phyloP scores from a whole-genome alignment of 2,797 vertebrate genomes.

The Halcyon smyrnensis region DNA sequence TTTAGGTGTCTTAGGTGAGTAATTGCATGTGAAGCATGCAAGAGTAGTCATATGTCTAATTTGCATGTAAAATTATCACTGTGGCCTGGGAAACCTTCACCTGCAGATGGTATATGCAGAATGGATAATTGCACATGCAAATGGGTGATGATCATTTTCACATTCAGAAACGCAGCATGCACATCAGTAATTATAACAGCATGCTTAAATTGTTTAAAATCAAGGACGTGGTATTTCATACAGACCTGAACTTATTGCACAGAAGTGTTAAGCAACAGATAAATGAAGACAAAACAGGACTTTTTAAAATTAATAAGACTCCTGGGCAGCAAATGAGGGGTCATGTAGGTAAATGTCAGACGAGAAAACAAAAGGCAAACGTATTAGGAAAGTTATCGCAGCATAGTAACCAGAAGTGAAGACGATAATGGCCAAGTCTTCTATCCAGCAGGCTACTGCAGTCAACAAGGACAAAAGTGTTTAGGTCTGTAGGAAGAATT shows the following conservation, averaged over 20 bases:
- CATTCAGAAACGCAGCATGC: neutral
- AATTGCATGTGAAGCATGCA: neutral
- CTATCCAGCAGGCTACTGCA: neutral
- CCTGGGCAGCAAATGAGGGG: neutral
- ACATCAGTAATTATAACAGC: neutral
- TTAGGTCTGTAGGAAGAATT: neutral
- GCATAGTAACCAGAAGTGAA: neutral
- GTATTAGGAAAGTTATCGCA: neutral
- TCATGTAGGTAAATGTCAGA: slow-evolving; percentile 14
- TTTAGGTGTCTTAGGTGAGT: neutral
- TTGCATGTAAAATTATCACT: neutral
- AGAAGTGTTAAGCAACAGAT: slow-evolving; percentile 32
- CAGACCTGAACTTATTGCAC: neutral
- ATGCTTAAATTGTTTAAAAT: slow-evolving; percentile 2
- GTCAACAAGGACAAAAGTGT: neutral
- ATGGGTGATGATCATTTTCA: neutral
- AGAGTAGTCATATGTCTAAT: neutral
- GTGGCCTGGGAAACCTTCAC: neutral
- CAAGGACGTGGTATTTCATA: neutral
- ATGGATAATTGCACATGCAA: slow-evolving; percentile 16
- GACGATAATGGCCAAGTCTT: neutral
- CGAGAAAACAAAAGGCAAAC: slow-evolving; percentile 31
- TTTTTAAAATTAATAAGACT: slow-evolving; percentile 40
- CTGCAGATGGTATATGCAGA: neutral
- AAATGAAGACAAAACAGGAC: neutral